Percentiles rank a stretch among this genome's conserved stretches.
phyloP scores from a whole-genome alignment of 1,140 invertebrate genomes.

The Campoletis sonorensis region DNA sequence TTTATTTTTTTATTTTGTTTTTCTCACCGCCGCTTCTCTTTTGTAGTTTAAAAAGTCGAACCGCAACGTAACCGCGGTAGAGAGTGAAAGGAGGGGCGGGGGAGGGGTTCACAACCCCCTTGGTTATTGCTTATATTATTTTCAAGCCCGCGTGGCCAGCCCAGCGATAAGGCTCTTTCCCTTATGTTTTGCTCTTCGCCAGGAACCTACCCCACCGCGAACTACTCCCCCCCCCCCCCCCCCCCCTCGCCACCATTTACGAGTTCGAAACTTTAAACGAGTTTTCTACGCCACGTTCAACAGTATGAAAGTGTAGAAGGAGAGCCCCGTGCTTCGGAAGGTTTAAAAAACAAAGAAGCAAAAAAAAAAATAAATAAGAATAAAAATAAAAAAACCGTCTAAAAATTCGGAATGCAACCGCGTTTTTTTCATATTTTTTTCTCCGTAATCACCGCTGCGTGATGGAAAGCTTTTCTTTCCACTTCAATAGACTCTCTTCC shows the following conservation, averaged over 20 bases:
- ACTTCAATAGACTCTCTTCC: no score
- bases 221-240: neutral
- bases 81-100: neutral
- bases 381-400: no score
- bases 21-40: neutral
- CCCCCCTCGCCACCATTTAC: neutral
- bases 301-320: conserved; percentile 24
- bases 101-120: neutral
- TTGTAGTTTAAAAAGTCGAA: conserved; percentile 11
- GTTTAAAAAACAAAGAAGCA: no score
- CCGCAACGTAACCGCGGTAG: neutral
- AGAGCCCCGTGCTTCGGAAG: neutral
- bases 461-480: no score
- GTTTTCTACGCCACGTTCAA: conserved; percentile 22
- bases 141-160: neutral
- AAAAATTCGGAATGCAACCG: no score
- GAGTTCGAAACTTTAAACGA: conserved; percentile 41
- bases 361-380: no score
- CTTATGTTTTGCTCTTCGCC: conserved; percentile 5
- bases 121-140: conserved; percentile 42
- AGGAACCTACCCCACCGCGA: neutral
- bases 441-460: no score
- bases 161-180: neutral
- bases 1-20: neutral
- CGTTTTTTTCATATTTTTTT: no score